Conservation (phyloP, 1,140 invertebrate genomes). For the Phymorhynchus buccinoides region DNA sequence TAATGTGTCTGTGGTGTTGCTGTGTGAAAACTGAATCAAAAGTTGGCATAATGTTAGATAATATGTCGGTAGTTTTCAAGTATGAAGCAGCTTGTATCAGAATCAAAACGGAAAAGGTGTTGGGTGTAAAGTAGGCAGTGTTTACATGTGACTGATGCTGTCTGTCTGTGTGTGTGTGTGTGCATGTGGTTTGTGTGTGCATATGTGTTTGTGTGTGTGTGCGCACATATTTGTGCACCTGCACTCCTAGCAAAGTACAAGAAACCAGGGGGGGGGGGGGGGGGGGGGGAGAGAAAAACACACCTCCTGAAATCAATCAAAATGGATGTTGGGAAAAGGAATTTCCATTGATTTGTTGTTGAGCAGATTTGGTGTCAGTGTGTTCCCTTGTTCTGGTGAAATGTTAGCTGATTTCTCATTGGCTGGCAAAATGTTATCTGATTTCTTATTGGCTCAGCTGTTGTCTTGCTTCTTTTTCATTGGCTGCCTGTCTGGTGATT, state of each 20-base stretch:
- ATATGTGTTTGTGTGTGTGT: background rate
- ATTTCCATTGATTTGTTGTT: too few species aligned
- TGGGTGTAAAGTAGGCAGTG: background rate
- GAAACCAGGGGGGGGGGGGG: background rate
- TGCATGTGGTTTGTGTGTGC: too few species aligned
- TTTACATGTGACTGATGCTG: too few species aligned
- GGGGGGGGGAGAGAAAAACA: background rate
- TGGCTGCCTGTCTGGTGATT: background rate
- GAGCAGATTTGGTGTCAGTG: too few species aligned
- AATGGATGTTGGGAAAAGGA: background rate
- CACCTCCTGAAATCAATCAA: background rate
- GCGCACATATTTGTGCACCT: background rate
- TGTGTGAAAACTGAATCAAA: too few species aligned
- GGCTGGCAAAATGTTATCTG: background rate
- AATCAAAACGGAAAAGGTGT: background rate
- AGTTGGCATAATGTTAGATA: too few species aligned
- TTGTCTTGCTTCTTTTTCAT: slow-evolving; percentile 1
- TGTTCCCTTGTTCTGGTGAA: too few species aligned
- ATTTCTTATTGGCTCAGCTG: background rate
- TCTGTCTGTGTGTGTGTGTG: background rate
- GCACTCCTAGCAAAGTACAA: background rate
- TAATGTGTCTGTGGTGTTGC: too few species aligned
- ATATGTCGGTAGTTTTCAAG: too few species aligned
- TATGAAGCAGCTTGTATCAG: too few species aligned
- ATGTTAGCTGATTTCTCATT: background rate